Evolutionary conservation across 2,888 invertebrate species (phyloP), one percentile per base, ranked within the genome.

Genomic region (Chaetogeoica ovagalla): DNA sequence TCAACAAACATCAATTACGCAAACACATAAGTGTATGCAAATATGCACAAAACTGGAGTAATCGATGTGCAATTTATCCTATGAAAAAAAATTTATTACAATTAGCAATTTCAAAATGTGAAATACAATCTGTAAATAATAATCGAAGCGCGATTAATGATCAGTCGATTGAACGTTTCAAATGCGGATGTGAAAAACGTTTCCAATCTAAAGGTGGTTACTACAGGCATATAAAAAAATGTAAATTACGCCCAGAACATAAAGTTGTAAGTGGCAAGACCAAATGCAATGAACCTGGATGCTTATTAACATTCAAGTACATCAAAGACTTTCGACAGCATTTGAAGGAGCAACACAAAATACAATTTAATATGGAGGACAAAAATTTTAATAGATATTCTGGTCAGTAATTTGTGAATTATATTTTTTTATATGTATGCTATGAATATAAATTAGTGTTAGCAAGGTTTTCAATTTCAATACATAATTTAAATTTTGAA

Each of bases 181-280:
- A 66, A 57, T 75, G 74, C n/a, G 74, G 68, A 21, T 76, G 76
- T 76, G 57, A 69, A 59, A 76, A 76, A 21, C 48, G 37, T 17
- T 76, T 76, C 21, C 4, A n/a, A 15, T 76, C 76, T 17, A 76
- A 76, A 76, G 68, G 76, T 30, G 68, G 76, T 60, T 68, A 76
- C 15, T 76, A 76, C 13, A 76, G 48, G 48, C 68, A 76, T 17
- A 76, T 69, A 43, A 76, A 69, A 60, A 69, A 60, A 52, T 76
- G 76, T 69, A 52, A 60, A 13, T 30, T 69, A 37, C 59, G 76
- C 37, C 76, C 68, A 7, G 52, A 52, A 60, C 68, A 69, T 37
- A 60, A 69, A 9, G 4, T 60, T 52, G 68, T 60, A 55, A 60
- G 60, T 69, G 76, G 76, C 37, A 76, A 69, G 52, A 76, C 76